Conservation (phyloP, 1,140 invertebrate genomes). For the Diabrotica undecimpunctata region DNA sequence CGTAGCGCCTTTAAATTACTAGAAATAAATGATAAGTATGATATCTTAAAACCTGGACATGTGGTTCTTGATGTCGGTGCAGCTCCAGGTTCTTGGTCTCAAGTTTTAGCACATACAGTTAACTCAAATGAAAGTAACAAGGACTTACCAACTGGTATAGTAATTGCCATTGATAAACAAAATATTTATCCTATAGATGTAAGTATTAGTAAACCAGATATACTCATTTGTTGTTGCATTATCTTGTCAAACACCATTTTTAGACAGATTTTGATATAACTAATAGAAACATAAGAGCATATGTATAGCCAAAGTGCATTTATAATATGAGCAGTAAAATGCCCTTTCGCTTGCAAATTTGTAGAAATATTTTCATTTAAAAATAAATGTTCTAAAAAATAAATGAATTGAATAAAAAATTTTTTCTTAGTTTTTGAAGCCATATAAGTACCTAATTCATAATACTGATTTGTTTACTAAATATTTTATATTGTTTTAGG, state of each 20-base stretch:
- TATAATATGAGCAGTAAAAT: too few species aligned
- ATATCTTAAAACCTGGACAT: conserved; percentile 74
- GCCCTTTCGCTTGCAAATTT: too few species aligned
- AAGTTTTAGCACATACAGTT: conserved; percentile 76
- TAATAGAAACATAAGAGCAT: too few species aligned
- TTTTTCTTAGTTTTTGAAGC: too few species aligned
- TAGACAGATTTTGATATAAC: too few species aligned
- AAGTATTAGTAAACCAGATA: conserved; percentile 20
- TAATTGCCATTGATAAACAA: conserved; percentile 79
- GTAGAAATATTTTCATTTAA: too few species aligned
- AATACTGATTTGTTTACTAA: background rate
- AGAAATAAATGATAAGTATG: conserved; percentile 85
- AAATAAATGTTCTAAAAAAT: too few species aligned
- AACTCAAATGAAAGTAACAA: conserved; percentile 59
- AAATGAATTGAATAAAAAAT: too few species aligned
- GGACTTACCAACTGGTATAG: conserved; percentile 57
- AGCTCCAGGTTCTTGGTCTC: conserved; percentile 91
- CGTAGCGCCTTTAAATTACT: conserved; percentile 96
- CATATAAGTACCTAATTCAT: too few species aligned
- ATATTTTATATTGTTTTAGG: conserved; percentile 52
- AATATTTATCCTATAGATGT: conserved; percentile 72
- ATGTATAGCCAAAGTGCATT: too few species aligned
- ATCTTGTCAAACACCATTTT: too few species aligned
- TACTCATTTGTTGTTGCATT: too few species aligned
- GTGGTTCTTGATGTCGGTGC: conserved; percentile 91